Evolutionary conservation across 2,797 vertebrate genomes (phyloP).

Genomic region (Hippopotamyrus pictus): DNA sequence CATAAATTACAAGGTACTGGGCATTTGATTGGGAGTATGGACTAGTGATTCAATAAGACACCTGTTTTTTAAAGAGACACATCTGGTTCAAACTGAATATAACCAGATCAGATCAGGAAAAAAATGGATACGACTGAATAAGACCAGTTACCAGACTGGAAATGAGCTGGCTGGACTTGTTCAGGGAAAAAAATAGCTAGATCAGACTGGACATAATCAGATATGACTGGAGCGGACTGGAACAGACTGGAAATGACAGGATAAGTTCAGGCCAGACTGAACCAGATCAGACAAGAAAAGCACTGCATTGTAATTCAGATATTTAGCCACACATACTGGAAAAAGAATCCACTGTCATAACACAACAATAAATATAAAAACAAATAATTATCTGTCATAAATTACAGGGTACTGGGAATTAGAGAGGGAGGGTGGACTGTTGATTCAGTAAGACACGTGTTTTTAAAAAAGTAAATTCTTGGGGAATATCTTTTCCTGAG

Average conservation of each 20-base stretch:
- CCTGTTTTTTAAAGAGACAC: constrained; percentile 1
- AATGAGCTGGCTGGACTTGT: background rate
- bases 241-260: background rate
- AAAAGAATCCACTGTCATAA: constrained; percentile 81
- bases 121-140: background rate
- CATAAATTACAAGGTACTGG: constrained; percentile 71
- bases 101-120: background rate
- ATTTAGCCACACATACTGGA: constrained; percentile 47
- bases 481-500: constrained; percentile 63
- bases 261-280: background rate
- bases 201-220: background rate
- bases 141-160: background rate
- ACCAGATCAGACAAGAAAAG: background rate
- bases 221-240: background rate
- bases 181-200: background rate
- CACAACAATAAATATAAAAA: constrained; percentile 90
- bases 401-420: constrained; percentile 67
- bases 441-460: constrained; percentile 48
- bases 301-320: constrained; percentile 48
- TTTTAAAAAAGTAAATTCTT: constrained; percentile 19
- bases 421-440: constrained; percentile 71
- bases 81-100: background rate
- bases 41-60: constrained; percentile 55
- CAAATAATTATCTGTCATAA: constrained; percentile 72
- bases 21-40: constrained; percentile 69